Evolutionary conservation across 2,797 vertebrate species (phyloP).

Genomic region (Danio choprae): DNA sequence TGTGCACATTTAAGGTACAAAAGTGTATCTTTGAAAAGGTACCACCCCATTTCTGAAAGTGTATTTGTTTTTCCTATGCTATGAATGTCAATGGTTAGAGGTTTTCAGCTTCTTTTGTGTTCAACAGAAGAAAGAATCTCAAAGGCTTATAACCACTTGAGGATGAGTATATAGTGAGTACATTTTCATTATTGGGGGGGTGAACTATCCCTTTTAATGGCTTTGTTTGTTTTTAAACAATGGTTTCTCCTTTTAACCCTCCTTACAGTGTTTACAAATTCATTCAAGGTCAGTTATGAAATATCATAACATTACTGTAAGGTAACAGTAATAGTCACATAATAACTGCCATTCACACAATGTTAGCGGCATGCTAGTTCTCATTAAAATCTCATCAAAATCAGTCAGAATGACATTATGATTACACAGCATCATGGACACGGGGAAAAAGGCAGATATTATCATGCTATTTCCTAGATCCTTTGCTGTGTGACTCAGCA

Average conservation of each 20-base stretch:
- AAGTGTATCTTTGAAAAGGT: no score
- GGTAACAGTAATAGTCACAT: neutral
- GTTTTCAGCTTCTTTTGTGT: no score
- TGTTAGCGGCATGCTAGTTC: slow-evolving; percentile 16
- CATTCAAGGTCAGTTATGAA: neutral
- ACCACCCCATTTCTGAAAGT: no score
- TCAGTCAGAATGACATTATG: slow-evolving; percentile 47
- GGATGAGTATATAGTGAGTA: no score
- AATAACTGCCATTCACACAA: neutral
- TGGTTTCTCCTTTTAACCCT: neutral
- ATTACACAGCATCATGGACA: slow-evolving; percentile 52
- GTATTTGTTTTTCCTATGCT: no score
- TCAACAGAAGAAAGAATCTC: no score
- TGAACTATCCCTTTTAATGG: neutral
- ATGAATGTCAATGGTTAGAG: no score
- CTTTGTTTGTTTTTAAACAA: slow-evolving; percentile 29
- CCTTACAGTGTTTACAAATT: slow-evolving; percentile 3
- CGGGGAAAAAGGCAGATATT: slow-evolving; percentile 67
- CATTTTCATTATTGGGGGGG: no score
- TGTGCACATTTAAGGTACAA: no score
- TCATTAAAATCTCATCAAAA: slow-evolving; percentile 8
- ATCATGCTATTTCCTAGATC: slow-evolving; percentile 68
- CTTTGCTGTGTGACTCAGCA: slow-evolving; percentile 71
- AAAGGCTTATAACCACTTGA: no score
- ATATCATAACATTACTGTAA: neutral